Conservation (phyloP, 1,140 invertebrate genomes). For the Helicoverpa zea region DNA sequence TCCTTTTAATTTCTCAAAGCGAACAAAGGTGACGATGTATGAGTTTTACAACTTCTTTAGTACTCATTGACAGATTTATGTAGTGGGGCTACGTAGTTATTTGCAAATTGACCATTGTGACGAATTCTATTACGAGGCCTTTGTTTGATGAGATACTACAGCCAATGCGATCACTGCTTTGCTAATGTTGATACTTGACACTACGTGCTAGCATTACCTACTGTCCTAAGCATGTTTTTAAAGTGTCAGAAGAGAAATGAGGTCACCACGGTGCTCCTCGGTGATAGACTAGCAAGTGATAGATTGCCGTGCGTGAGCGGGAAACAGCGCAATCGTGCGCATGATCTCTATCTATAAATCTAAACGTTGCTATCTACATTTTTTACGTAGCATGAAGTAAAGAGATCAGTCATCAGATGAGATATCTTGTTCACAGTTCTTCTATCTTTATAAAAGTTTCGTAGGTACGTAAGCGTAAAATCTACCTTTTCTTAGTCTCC, state of each 20-base stretch:
- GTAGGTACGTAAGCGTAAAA: not conserved
- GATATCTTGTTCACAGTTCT: too few relatives aligned
- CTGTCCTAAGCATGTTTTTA: conserved; percentile 5
- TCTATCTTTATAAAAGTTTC: too few relatives aligned
- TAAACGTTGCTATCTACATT: conserved; percentile 25
- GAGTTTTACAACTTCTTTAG: conserved; percentile 41
- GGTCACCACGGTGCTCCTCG: conserved; percentile 38
- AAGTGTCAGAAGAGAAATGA: conserved; percentile 15
- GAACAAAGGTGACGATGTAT: conserved; percentile 36
- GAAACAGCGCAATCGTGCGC: conserved; percentile 18
- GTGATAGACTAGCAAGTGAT: conserved; percentile 39
- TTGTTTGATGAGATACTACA: conserved; percentile 12
- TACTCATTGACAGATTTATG: conserved; percentile 42
- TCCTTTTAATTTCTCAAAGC: conserved; percentile 37
- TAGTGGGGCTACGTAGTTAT: conserved; percentile 1
- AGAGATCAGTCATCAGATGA: too few relatives aligned
- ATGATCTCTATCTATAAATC: conserved; percentile 40
- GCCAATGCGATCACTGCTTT: not conserved
- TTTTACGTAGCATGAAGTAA: not conserved
- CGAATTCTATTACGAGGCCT: conserved; percentile 20
- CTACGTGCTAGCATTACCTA: conserved; percentile 8
- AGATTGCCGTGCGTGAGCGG: conserved; percentile 26
- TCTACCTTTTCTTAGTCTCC: not conserved
- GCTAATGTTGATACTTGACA: conserved; percentile 4
- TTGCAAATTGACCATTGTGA: conserved; percentile 40